Conservation (phyloP, 2,888 invertebrate species). For the Euphydryas editha region DNA sequence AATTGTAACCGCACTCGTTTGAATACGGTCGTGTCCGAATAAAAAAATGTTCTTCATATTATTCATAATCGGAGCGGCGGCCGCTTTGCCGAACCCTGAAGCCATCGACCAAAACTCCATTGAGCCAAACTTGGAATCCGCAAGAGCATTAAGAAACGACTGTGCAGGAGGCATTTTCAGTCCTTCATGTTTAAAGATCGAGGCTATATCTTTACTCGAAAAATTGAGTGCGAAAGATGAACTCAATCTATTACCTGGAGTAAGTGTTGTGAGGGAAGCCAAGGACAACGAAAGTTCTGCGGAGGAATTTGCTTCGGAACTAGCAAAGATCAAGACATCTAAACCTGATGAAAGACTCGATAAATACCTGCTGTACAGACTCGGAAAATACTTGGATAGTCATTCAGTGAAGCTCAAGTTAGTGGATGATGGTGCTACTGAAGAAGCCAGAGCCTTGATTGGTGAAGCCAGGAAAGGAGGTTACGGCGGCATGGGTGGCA, state of each 20-base stretch:
- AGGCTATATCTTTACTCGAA: conserved; percentile 73
- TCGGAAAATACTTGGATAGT: conserved; percentile 88
- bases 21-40: conserved; percentile 59
- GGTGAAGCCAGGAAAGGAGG: conserved; percentile 82
- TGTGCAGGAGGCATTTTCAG: conserved; percentile 72
- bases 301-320: conserved; percentile 88
- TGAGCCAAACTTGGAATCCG: conserved; percentile 60
- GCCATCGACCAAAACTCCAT: conserved; percentile 55
- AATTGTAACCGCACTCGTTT: conserved; percentile 63
- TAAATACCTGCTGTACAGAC: conserved; percentile 88
- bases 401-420: conserved; percentile 89
- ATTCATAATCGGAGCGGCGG: conserved; percentile 52
- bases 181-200: conserved; percentile 73
- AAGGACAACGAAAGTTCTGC: conserved; percentile 82
- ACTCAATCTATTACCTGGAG: conserved; percentile 68
- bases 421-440: conserved; percentile 85
- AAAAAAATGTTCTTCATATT: conserved; percentile 61
- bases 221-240: conserved; percentile 73
- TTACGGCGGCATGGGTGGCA: conserved; percentile 80
- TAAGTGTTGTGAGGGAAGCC: conserved; percentile 86
- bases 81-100: conserved; percentile 69
- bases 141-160: conserved; percentile 66
- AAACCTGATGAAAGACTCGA: conserved; percentile 90
- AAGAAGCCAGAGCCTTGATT: conserved; percentile 82
- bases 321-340: conserved; percentile 89